phyloP scores from a whole-genome alignment of 2,113 vertebrate genomes.

The Oncorhynchus keta region DNA sequence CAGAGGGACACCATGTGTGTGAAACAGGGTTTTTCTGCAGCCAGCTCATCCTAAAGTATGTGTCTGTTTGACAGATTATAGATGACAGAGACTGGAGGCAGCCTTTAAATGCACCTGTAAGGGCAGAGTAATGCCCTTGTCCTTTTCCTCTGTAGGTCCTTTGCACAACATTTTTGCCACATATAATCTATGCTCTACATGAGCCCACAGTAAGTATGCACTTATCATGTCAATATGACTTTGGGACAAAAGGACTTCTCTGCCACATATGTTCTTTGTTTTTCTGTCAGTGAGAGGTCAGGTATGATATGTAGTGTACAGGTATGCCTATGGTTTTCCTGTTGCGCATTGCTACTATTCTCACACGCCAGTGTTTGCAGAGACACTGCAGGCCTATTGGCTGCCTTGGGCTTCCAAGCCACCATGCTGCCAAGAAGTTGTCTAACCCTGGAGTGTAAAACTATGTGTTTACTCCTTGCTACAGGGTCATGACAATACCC shows the following conservation, averaged over 20 bases:
- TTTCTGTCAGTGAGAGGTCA: neutral
- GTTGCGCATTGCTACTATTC: slow-evolving; percentile 12
- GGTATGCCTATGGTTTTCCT: neutral
- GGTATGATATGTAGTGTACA: neutral
- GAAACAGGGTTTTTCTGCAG: neutral
- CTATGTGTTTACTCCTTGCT: neutral
- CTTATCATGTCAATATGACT: slow-evolving; percentile 50
- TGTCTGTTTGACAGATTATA: slow-evolving; percentile 60
- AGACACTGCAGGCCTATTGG: slow-evolving; percentile 20
- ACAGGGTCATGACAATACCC: neutral
- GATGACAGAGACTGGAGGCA: slow-evolving; percentile 71
- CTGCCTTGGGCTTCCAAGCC: too few relatives aligned
- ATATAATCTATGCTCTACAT: slow-evolving; percentile 33
- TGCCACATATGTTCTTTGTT: neutral
- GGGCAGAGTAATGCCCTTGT: slow-evolving; percentile 66
- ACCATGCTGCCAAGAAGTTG: slow-evolving; percentile 22
- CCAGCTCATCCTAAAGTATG: neutral
- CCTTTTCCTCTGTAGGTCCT: slow-evolving; percentile 60
- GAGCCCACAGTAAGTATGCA: slow-evolving; percentile 2
- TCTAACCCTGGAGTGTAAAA: slow-evolving; percentile 25
- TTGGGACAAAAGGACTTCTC: slow-evolving; percentile 48
- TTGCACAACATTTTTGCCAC: slow-evolving; percentile 15
- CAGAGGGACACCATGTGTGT: too few relatives aligned
- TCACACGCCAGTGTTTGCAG: slow-evolving; percentile 34
- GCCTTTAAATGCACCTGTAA: slow-evolving; percentile 64